Evolutionary conservation across 2,113 vertebrate genomes (phyloP), one percentile per base, ranked within the genome.

Genomic region (Smithornis capensis): DNA sequence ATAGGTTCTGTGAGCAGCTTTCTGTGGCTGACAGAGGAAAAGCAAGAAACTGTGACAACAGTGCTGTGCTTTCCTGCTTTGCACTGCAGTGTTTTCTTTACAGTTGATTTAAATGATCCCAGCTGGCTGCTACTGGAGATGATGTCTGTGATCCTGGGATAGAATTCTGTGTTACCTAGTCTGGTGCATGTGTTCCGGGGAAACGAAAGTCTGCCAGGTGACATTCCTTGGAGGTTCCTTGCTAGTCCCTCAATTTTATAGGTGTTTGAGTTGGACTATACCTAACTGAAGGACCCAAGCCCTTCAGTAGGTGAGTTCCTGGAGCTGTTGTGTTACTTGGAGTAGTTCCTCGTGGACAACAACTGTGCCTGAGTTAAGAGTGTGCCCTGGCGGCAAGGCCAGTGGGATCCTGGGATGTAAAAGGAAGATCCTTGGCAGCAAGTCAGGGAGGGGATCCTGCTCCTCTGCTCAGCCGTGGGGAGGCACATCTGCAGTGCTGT

Each of bases 141-240:
- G 3, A 7, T 8, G 0, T 38, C 73, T 50, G 42, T 25, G 53
- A 88, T 44, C 29, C 33, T 29, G 21, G 0, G 0, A 7, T 31
- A 70, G 35, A 49, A 22, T 31, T 64, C 49, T 1, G 3, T 16
- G 18, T 12, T 35, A 6, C 17, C 28, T 38, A 13, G 22, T 8
- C 33, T 49, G 9, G 19, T 28, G 22, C 10, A 3, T 0, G 1
- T 53, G 31, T 40, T 25, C 40, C 29, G 52, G 37, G 24, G 62
- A 25, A 45, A 31, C 1, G 1, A 56, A 52, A 22, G 10, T 49
- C 45, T 90, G 62, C 37, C 27, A 23, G 49, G 31, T 59, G 52
- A 8, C 0, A 2, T 37, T 57, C 19, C 7, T 29, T 52, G 42
- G 56, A 19, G 56, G 35, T 63, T 77, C 14, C 23, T 6, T 22